phyloP scores from a whole-genome alignment of 2,888 invertebrate species.

The Catocala nupta region DNA sequence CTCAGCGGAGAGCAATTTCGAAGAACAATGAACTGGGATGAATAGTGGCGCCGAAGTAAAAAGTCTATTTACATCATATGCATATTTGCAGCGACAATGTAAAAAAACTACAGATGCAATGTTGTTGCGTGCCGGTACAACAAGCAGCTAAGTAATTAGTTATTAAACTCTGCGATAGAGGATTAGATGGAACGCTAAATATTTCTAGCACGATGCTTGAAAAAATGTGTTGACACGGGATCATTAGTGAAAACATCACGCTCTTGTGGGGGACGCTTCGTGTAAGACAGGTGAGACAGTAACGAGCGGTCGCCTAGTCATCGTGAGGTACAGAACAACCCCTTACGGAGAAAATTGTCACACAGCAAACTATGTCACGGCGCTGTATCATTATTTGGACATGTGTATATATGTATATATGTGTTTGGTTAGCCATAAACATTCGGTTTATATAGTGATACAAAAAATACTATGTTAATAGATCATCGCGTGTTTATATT shows the following conservation, averaged over 20 bases:
- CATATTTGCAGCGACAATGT: conserved; percentile 73
- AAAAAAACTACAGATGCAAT: conserved; percentile 60
- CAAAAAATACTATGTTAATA: too few species aligned
- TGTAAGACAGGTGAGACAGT: conserved; percentile 78
- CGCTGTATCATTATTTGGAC: conserved; percentile 75
- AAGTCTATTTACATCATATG: conserved; percentile 82
- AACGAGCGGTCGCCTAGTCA: conserved; percentile 83
- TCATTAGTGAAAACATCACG: conserved; percentile 80
- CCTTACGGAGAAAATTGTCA: conserved; percentile 81
- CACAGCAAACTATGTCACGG: conserved; percentile 80
- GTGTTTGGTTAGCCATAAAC: too few species aligned
- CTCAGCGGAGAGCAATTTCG: conserved; percentile 81
- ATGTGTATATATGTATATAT: conserved; percentile 29
- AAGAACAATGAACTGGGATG: conserved; percentile 83
- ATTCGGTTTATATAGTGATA: too few species aligned
- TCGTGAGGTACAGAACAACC: conserved; percentile 79
- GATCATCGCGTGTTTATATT: too few species aligned
- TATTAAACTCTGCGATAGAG: conserved; percentile 31
- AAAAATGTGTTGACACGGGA: conserved; percentile 54
- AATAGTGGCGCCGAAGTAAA: conserved; percentile 81
- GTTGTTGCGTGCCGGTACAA: conserved; percentile 55
- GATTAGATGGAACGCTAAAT: conserved; percentile 25
- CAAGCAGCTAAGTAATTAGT: conserved; percentile 65
- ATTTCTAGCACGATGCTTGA: conserved; percentile 36
- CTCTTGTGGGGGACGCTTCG: conserved; percentile 51